Conservation (phyloP, 1,140 invertebrate species). For the Heliconius melpomene region DNA sequence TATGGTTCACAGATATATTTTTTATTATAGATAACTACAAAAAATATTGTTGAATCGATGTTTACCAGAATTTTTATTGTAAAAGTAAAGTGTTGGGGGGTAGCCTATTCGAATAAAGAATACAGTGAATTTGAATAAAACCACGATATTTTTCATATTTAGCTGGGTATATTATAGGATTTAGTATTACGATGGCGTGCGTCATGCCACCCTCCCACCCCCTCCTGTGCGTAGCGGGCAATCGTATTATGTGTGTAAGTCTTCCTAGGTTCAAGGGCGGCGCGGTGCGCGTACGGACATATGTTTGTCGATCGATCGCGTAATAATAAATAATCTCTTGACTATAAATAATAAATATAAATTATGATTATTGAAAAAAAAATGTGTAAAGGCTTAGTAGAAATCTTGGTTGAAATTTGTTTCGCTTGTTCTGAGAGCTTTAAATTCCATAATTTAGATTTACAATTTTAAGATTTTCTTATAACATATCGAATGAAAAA, state of each 20-base stretch:
- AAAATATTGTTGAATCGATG: no score
- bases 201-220: conserved; percentile 13
- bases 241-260: conserved; percentile 60
- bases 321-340: background rate
- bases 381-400: no score
- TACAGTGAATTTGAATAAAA: background rate
- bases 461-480: no score
- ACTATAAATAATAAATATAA: background rate
- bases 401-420: no score
- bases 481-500: no score
- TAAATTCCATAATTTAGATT: no score
- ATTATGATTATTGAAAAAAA: background rate
- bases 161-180: background rate
- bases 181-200: conserved; percentile 4
- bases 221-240: conserved; percentile 25
- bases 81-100: no score
- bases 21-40: no score
- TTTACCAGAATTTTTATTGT: no score
- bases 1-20: no score
- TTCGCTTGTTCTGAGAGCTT: no score
- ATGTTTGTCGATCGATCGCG: conserved; percentile 22
- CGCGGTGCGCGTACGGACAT: conserved; percentile 25
- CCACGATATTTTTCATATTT: background rate
- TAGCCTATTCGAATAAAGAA: no score
- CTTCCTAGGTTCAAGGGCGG: conserved; percentile 63